Base-by-base conservation (phyloP, 2,113 vertebrate species). In the Forbesichthys agassizii region DNA sequence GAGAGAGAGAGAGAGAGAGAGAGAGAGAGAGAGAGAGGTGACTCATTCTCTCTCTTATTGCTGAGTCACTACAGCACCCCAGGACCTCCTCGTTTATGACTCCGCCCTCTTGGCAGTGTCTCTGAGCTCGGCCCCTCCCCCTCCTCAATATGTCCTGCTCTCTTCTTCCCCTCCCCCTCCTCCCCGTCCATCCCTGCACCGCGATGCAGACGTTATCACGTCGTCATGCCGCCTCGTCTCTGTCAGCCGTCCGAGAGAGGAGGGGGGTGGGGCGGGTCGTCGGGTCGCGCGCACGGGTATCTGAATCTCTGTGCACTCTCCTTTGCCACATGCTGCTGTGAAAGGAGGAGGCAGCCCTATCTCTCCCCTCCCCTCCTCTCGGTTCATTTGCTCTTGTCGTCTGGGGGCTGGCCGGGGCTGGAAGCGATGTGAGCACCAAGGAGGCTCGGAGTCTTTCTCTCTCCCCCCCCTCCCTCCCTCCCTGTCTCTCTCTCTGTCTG, bases 11-110 rank as follows among this genome's bases (percentile, higher is more conserved):
- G 51, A 53, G 51, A 13, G 51, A 53, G 51, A 53, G 12, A 13
- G 51, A 53, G 51, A 13, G 51, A 53, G 51, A 53, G 51, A n/a
- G 51, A 52, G 51, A 53, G 51, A 53, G 51, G 5, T 10, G 49
- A 12, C 0, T 14, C 49, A 52, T 10, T 52, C n/a, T 16, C 13
- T 33, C 57, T 59, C 27, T 59, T n/a, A 33, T 68, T 68, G 73
- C 79, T 80, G 74, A 78, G 64, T 84, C 84, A 75, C 66, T 42
- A 62, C 66, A 12, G 48, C 66, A 1, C 33, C 3, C 2, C 27
- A 51, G 27, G 1, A 27, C 18, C 48, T 71, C 48, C 16, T 64
- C 64, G 13, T 70, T 47, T 58, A 42, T 66, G 68, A 54, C 68
- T 62, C 81, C 80, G 0, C 80, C 74, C 62, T 65, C 69, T 0